Evolutionary conservation across 2,888 invertebrate genomes (phyloP).

Genomic region (Bursaphelenchus okinawaensis): DNA sequence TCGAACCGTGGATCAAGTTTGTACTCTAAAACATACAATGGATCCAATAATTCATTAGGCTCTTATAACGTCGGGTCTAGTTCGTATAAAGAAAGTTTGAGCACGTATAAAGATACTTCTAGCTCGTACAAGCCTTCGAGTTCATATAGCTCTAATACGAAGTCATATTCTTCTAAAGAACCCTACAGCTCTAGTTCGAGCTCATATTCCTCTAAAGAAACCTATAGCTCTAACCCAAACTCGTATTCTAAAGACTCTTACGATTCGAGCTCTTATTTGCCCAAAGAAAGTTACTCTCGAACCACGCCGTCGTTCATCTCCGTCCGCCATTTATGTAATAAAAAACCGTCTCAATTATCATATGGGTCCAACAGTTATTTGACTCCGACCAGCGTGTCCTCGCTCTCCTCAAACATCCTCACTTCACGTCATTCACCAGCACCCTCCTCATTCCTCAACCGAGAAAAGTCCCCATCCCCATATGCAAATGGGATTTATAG

Average conservation of each 20-base stretch:
- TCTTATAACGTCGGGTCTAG: too few species aligned
- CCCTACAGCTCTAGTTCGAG: neutral
- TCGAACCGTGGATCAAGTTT: too few species aligned
- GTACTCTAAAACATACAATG: too few species aligned
- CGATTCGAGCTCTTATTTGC: neutral
- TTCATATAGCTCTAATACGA: too few species aligned
- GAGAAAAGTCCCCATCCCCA: neutral
- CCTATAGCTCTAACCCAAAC: neutral
- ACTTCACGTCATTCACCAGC: slow-evolving; percentile 13
- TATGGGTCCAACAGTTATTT: neutral
- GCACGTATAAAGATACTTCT: too few species aligned
- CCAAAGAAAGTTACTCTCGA: neutral
- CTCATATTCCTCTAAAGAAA: too few species aligned
- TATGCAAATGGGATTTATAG: neutral
- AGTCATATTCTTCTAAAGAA: too few species aligned
- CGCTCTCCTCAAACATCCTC: slow-evolving; percentile 1
- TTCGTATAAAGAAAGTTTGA: too few species aligned
- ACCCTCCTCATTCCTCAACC: neutral
- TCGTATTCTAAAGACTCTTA: too few species aligned
- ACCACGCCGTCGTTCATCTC: neutral
- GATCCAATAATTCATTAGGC: too few species aligned
- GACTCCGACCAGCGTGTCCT: neutral
- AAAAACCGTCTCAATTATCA: neutral
- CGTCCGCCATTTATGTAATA: neutral
- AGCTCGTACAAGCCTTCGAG: too few species aligned